These are phyloP conservation scores for Hapalemur alaotrensis DNA, from an alignment of 2,797 vertebrate species.

Conservation along the genomic window DNA sequence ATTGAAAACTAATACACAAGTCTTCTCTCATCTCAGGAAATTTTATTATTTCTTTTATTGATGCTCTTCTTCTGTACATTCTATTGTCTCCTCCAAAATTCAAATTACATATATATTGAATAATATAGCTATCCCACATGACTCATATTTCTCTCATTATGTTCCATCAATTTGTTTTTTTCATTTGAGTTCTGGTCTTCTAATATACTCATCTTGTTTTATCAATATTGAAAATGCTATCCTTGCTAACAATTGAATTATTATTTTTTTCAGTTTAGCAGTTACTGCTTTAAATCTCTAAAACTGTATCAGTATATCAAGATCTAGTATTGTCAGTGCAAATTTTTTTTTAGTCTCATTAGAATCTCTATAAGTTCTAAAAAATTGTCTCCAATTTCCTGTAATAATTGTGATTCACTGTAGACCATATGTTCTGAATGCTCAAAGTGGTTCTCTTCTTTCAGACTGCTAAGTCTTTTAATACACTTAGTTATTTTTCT, in stretches of 20 bases:
- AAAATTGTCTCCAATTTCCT: conserved; percentile 35
- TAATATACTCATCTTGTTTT: conserved; percentile 23
- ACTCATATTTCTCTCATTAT: background rate
- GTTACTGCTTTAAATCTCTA: conserved; percentile 6
- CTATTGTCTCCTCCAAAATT: background rate
- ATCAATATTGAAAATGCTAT: background rate
- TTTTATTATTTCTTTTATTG: conserved; percentile 1
- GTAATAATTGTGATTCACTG: conserved; percentile 21
- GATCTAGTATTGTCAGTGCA: background rate
- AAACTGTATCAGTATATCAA: background rate
- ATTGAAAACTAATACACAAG: background rate
- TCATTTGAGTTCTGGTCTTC: background rate
- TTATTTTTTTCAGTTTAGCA: background rate
- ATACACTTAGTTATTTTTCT: conserved; percentile 1
- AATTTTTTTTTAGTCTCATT: conserved; percentile 1
- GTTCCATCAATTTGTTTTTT: background rate
- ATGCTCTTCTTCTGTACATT: background rate
- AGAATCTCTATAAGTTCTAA: background rate
- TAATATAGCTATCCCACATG: background rate
- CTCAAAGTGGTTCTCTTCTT: background rate
- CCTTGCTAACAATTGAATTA: background rate
- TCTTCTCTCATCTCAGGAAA: background rate
- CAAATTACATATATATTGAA: background rate
- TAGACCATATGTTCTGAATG: background rate
- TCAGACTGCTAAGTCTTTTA: background rate